phyloP scores from a whole-genome alignment of 2,888 invertebrate species.

The Hypsopygia costalis region DNA sequence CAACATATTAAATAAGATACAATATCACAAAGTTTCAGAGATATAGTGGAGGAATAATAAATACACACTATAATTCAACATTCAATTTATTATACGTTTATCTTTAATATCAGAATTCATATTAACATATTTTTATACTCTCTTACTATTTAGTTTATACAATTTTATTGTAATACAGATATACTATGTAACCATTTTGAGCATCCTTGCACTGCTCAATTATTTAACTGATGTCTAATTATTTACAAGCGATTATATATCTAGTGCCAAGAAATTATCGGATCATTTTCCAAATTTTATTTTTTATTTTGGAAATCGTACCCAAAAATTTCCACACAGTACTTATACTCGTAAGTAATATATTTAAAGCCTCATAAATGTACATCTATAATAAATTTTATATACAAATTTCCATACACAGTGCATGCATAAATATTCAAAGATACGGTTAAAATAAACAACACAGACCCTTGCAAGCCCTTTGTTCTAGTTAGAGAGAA shows the following conservation, averaged over 20 bases:
- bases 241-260: constrained; percentile 38
- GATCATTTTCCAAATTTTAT: constrained; percentile 6
- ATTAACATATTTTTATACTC: constrained; percentile 24
- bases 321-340: too few species aligned
- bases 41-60: constrained; percentile 9
- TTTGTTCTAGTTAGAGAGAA: not conserved
- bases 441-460: constrained; percentile 2
- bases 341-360: constrained; percentile 20
- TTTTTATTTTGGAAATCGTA: too few species aligned
- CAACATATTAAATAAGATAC: not conserved
- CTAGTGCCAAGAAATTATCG: constrained; percentile 28
- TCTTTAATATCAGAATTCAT: constrained; percentile 24
- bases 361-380: constrained; percentile 21
- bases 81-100: constrained; percentile 41
- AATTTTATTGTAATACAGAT: constrained; percentile 13
- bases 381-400: too few species aligned
- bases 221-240: constrained; percentile 23
- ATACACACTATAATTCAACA: constrained; percentile 28
- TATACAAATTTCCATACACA: not conserved
- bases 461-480: constrained; percentile 1
- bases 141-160: constrained; percentile 25
- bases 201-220: constrained; percentile 8
- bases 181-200: constrained; percentile 1
- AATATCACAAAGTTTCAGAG: not conserved
- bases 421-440: constrained; percentile 3